Base-by-base conservation (phyloP, 2,888 invertebrate species). In the Eueremaeus valkanovi region DNA sequence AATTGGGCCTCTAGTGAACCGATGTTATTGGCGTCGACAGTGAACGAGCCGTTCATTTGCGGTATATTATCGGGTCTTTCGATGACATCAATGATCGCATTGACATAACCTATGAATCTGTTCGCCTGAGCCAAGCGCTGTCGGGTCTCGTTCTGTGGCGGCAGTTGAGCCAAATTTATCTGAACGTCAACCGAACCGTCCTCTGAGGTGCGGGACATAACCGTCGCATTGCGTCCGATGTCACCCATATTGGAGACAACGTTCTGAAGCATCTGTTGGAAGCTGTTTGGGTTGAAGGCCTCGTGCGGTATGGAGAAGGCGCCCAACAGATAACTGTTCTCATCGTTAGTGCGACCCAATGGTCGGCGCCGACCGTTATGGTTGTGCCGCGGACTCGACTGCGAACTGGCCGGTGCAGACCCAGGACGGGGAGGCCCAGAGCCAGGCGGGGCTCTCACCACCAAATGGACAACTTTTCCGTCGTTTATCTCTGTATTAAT, bases 401-500 rank as follows among this genome's bases (percentile, higher is more conserved):
- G 58, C 42, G 72, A 76, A 63, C 75, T 73, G 27, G 72, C 70
- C 21, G 72, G 75, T 18, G 72, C 76, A 77, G 66, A 55, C 61
- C 75, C 33, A 33, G 72, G 68, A 42, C 72, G 73, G 40, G 74
- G 45, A 9, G 76, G 49, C 13, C 73, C 58, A 24, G 73, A n/a
- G 16, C 74, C 66, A 9, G 94, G 94, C 0, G 95, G 95, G 5
- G 92, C 88, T 33, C 93, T 87, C 83, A 93, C 91, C 24, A 95
- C 95, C 82, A 96, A 87, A 83, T 96, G 96, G 73, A 96, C 89
- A 42, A 94, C 94, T 85, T 95, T 95, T 1, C 93, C 94, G 82
- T 92, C 87, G 63, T 73, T 61, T 33, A 72, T 61, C 24, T 75
- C 73, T 75, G 27, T 3, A 8, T 73, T 51, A 27, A 29, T 74